Conservation (phyloP, 2,888 invertebrate species). For the Oxystoma pomonae region DNA sequence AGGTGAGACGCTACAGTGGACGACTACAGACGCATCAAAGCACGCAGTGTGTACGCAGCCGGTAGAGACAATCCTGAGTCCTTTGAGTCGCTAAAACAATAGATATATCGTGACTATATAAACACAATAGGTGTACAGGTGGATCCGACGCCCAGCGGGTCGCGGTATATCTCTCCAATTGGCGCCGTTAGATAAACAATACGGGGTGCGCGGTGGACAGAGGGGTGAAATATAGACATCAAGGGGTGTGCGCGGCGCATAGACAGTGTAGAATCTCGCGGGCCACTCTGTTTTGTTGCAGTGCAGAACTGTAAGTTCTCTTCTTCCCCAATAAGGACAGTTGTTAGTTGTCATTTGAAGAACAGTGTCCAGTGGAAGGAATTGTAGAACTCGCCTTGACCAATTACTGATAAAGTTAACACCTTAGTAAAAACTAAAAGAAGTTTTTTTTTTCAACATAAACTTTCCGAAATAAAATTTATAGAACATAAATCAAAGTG, state of each 20-base stretch:
- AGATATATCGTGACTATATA: slow-evolving; percentile 5
- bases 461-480: background rate
- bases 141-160: slow-evolving; percentile 30
- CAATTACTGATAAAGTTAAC: no score
- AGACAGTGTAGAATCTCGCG: slow-evolving; percentile 21
- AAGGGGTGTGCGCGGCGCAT: slow-evolving; percentile 27
- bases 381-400: background rate
- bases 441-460: background rate
- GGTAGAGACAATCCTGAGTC: slow-evolving; percentile 19
- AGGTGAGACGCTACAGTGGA: slow-evolving; percentile 16
- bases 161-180: slow-evolving; percentile 24
- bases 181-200: slow-evolving; percentile 22
- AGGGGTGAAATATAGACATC: slow-evolving; percentile 38
- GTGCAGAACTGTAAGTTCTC: slow-evolving; percentile 37
- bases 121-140: background rate
- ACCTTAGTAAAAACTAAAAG: background rate
- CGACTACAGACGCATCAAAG: slow-evolving; percentile 45
- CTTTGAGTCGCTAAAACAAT: background rate
- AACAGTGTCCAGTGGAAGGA: background rate
- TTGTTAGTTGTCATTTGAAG: background rate
- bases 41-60: slow-evolving; percentile 45
- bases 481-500: background rate
- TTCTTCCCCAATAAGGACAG: background rate
- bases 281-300: slow-evolving; percentile 38
- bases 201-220: slow-evolving; percentile 42